Conservation (phyloP, 2,797 vertebrate species). For the Muscicapa comitata region DNA sequence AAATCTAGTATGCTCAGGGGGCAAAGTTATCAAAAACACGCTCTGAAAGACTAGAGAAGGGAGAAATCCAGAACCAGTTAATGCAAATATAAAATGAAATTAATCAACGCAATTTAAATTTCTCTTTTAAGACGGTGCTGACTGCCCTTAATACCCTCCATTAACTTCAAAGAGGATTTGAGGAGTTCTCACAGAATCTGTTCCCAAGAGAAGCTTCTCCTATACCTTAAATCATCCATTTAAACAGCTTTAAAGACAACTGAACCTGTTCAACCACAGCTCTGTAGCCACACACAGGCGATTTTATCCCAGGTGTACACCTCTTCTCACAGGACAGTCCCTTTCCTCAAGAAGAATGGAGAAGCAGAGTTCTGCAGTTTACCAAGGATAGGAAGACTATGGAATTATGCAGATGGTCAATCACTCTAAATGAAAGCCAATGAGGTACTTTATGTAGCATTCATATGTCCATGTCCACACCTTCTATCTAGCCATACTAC, state of each 20-base stretch:
- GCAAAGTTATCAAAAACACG: conserved; percentile 13
- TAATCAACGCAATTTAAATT: not conserved
- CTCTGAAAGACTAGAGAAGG: not conserved
- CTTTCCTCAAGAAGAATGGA: accelerated
- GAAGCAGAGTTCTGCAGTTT: not conserved
- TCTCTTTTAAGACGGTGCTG: conserved; percentile 29
- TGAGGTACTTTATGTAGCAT: not conserved
- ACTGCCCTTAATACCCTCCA: conserved; percentile 26
- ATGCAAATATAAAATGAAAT: not conserved
- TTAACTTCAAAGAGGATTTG: conserved; percentile 51
- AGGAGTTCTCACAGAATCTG: conserved; percentile 28
- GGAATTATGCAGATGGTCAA: not conserved
- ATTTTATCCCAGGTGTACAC: not conserved
- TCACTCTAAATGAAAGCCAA: not conserved
- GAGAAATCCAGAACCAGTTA: not conserved
- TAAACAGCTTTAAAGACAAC: not conserved
- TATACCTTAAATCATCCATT: not conserved
- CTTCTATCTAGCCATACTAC: not conserved
- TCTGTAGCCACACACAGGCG: not conserved
- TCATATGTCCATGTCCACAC: not conserved
- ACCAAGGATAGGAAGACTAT: not conserved
- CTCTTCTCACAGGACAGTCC: not conserved
- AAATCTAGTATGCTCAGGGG: conserved; percentile 8
- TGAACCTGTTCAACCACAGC: not conserved
- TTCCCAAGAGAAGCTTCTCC: not conserved